These are phyloP conservation scores for Gibbula magus DNA, from an alignment of 2,888 invertebrate genomes.

Conservation along the genomic window DNA sequence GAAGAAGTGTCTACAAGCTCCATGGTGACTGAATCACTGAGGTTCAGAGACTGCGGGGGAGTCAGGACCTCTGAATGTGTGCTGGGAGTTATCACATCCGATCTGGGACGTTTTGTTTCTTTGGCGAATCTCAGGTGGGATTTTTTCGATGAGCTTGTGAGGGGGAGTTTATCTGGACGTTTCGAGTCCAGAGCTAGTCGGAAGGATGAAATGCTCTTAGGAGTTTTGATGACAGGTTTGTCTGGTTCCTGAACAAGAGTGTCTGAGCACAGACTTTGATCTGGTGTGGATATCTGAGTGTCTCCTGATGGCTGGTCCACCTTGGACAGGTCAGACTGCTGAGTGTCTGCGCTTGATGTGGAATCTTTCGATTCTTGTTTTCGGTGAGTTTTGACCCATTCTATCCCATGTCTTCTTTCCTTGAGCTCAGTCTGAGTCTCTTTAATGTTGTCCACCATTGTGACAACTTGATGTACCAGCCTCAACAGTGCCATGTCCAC, in stretches of 20 bases:
- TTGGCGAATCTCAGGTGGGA: constrained; percentile 51
- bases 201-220: constrained; percentile 41
- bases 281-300: constrained; percentile 20
- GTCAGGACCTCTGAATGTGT: constrained; percentile 57
- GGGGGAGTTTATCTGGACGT: constrained; percentile 39
- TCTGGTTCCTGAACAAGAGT: constrained; percentile 13
- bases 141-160: constrained; percentile 39
- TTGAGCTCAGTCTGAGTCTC: constrained; percentile 93
- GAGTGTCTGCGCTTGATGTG: constrained; percentile 68
- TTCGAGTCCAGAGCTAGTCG: constrained; percentile 46
- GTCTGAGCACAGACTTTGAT: constrained; percentile 26
- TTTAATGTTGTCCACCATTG: constrained; percentile 97
- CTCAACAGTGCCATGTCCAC: constrained; percentile 96
- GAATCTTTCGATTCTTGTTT: constrained; percentile 73
- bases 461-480: constrained; percentile 94
- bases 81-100: constrained; percentile 30
- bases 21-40: constrained; percentile 72
- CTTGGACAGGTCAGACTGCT: constrained; percentile 59
- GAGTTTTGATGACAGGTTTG: constrained; percentile 12
- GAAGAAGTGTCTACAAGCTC: constrained; percentile 71
- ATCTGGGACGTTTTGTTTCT: constrained; percentile 44
- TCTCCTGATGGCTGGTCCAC: not conserved
- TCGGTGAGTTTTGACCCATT: constrained; percentile 68
- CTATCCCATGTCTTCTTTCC: constrained; percentile 78
- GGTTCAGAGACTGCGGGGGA: constrained; percentile 69